Base-by-base conservation (phyloP, 2,797 vertebrate species). In the Novumbra hubbsi region DNA sequence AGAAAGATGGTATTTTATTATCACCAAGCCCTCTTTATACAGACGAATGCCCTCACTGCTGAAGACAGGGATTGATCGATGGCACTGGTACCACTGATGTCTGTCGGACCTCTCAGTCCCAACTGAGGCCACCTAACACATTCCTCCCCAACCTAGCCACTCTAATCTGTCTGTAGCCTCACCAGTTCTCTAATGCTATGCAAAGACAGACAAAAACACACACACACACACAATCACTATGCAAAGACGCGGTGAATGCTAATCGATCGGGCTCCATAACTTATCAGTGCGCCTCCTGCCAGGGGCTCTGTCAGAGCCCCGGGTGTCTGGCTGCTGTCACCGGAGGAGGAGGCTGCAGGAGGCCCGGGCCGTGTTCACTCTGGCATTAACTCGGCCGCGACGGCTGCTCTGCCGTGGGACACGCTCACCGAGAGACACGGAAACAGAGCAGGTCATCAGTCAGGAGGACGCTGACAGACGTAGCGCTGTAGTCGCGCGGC, bases 381-480 rank as follows among this genome's bases (percentile, higher is more conserved):
- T n/a, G 0, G 12, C 65, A 27, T 63, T 17, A 70, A 76, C 72
- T 70, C 75, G 72, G 67, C 72, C 5, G 8, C 19, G 3, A 71
- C 8, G 57, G 55, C 62, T 73, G 73, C 70, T 41, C 49, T 27
- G 73, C 41, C 19, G 9, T 8, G 52, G 8, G 73, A 75, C 76
- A 72, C 60, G 63, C 72, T 74, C 30, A 73, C 34, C n/a, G 2
- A 15, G 0, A 7, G 73, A 84, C 76, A 75, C 85, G 83, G 82
- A 90, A 87, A 87, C 84, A 89, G 89, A 88, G 82, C 66, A 27
- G 17, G 75, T 81, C 75, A 80, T 63, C 38, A 71, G 78, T 74
- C 72, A 80, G 75, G 34, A 41, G 16, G 30, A 67, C 17, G 34
- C 76, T 62, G 55, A 45, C 45, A 64, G 71, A 30, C 57, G 63